Percentiles rank a stretch among this genome's conserved stretches.
Conservation (phyloP, 2,888 invertebrate genomes). For the Pseudococcus longispinus region DNA sequence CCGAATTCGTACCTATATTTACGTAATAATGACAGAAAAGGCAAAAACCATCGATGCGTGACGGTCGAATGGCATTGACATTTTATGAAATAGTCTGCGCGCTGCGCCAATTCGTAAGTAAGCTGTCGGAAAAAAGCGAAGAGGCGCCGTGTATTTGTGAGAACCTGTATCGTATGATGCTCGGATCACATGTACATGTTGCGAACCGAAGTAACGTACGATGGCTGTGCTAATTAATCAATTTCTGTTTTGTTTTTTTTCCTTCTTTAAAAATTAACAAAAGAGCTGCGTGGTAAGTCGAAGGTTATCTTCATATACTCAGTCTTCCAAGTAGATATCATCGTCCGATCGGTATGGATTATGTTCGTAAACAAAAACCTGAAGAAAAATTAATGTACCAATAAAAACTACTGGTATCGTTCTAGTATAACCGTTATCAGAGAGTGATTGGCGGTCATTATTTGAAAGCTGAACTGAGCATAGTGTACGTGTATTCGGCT, state of each 20-base stretch:
- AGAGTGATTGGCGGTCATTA: not conserved
- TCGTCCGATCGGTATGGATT: not conserved
- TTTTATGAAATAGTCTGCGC: not conserved
- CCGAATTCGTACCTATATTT: conserved; percentile 3
- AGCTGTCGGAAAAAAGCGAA: not conserved
- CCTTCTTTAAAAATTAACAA: not conserved
- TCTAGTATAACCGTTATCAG: conserved; percentile 13
- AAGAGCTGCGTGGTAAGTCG: not conserved
- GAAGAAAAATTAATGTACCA: not conserved
- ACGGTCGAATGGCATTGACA: not conserved
- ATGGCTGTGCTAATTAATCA: not conserved
- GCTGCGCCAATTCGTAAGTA: not conserved
- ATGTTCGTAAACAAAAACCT: not conserved
- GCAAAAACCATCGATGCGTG: not conserved
- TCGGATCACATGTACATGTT: not conserved
- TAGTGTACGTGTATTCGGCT: not conserved
- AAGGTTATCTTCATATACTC: not conserved
- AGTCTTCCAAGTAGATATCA: not conserved
- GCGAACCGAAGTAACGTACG: not conserved
- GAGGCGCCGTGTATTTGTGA: not conserved
- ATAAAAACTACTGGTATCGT: conserved; percentile 11
- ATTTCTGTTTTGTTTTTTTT: not conserved
- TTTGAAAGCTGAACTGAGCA: conserved; percentile 11
- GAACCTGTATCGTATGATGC: no score
- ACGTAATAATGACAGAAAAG: not conserved